Base-by-base conservation (phyloP, 2,797 vertebrate genomes). In the Gymnodraco acuticeps region DNA sequence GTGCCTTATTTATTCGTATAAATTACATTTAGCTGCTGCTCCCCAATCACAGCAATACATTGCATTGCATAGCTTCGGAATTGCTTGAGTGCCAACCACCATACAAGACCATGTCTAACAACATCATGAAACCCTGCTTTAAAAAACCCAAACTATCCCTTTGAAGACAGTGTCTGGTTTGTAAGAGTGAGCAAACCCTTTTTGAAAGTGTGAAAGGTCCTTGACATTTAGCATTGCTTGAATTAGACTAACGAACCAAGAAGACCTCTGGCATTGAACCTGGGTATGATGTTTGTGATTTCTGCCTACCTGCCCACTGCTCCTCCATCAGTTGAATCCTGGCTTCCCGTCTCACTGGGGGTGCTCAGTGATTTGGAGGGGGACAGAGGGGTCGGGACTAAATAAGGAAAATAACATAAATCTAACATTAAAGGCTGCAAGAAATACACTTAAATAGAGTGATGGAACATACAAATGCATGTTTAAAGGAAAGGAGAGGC, bases 331-430 rank as follows among this genome's bases (percentile, higher is more conserved):
- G 96, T 96, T 0, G 98, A 99, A 90, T 99, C 98, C 88, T 99
- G 98, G 94, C 98, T 99, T 76, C 97, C 98, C 13, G 97, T 96
- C 95, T 99, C 98, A 48, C 98, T 99, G 84, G 98, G 97, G 0
- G 98, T 99, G 94, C 98, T 99, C 96, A 98, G 95, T 33, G 98
- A 98, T 94, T 99, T 99, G 91, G 98, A 98, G 15, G 98, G 98
- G 90, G 98, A 99, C 94, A 97, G 96, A 84, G 97, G 97, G 90
- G 96, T 96, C 88, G 98, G 98, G 93, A 98, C 98, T 99, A 95
- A 94, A 97, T 95, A 96, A 96, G 95, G 94, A 96, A 96, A 95
- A 96, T 94, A 96, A 96, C 93, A 97, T 94, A 95, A 94, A 93
- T 96, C 93, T 94, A 92, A 95, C 94, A 95, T 97, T 97, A 97